Evolutionary conservation across 2,888 invertebrate genomes (phyloP), one percentile per base, ranked within the genome.

Genomic region (Neelides folsomi): DNA sequence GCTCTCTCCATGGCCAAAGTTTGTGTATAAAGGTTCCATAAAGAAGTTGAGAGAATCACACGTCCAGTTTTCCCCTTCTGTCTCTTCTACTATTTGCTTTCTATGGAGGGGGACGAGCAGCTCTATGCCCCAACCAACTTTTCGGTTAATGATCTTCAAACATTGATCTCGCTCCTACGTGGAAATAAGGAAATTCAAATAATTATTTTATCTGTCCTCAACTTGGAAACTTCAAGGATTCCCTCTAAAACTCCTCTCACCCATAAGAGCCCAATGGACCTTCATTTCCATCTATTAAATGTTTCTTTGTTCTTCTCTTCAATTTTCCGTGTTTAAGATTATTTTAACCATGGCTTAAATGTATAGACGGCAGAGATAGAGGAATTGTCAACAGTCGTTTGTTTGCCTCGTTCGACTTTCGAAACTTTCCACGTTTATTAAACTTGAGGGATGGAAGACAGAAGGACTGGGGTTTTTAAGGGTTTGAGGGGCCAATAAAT

Each of bases 71-170:
- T n/a, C 27, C 10, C 13, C 8, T 20, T 19, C 15, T 27, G 27
- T 27, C 7, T 44, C 12, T 44, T 27, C 41, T 18, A 41, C 13
- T 49, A n/a, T 48, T 48, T 40, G 13, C 48, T 40, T 15, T 47
- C 35, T 34, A 8, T 40, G 7, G 37, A 15, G 18, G 16, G 12
- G 8, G 18, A 37, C 38, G 16, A 40, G 10, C 10, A 19, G 37
- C 34, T 39, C 43, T 48, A 18, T 15, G 37, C 13, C 16, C 50
- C 43, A 50, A 27, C 27, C 27, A 50, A 54, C 51, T 53, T 56
- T 56, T 58, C 51, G 55, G 51, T 53, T 60, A 60, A 60, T 60
- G 60, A 58, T 60, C 58, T 60, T 58, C 60, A 60, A 60, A 60
- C 60, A 60, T 60, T 58, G 54, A 57, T 58, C 59, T 59, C 57